Evolutionary conservation across 2,888 invertebrate genomes (phyloP).

Genomic region (Laothoe populi): DNA sequence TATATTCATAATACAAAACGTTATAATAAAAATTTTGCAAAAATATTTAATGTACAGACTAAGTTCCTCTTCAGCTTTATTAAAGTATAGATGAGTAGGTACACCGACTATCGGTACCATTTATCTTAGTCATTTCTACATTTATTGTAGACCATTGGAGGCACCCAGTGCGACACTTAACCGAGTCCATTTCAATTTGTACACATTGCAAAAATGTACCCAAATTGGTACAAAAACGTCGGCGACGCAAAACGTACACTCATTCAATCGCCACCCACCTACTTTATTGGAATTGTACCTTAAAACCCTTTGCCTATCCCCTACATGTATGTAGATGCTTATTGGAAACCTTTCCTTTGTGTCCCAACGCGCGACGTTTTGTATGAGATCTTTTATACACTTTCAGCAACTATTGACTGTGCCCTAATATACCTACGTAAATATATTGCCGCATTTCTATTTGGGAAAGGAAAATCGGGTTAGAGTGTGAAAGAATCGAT

Average conservation of each 20-base stretch:
- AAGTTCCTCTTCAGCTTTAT: too few relatives aligned
- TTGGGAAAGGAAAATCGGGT: slow-evolving; percentile 32
- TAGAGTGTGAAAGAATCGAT: neutral
- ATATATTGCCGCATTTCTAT: slow-evolving; percentile 46
- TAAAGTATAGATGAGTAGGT: too few relatives aligned
- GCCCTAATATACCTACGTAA: slow-evolving; percentile 46
- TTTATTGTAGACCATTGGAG: neutral
- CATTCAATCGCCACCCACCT: slow-evolving; percentile 62
- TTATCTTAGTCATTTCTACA: too few relatives aligned
- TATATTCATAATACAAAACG: too few relatives aligned
- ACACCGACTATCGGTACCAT: too few relatives aligned
- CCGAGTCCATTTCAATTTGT: slow-evolving; percentile 61
- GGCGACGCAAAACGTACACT: slow-evolving; percentile 56
- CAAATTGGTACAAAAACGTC: slow-evolving; percentile 63
- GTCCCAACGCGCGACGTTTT: slow-evolving; percentile 61
- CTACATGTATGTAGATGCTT: slow-evolving; percentile 62
- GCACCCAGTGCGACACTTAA: neutral
- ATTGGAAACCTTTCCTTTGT: slow-evolving; percentile 67
- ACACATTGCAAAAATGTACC: slow-evolving; percentile 67
- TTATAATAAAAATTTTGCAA: too few relatives aligned
- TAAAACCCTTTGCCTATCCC: slow-evolving; percentile 65
- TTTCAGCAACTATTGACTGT: slow-evolving; percentile 55
- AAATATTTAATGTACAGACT: too few relatives aligned
- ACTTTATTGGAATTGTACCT: slow-evolving; percentile 75
- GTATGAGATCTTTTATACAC: slow-evolving; percentile 57